Conservation (phyloP, 2,888 invertebrate genomes). For the Erynnis tages region DNA sequence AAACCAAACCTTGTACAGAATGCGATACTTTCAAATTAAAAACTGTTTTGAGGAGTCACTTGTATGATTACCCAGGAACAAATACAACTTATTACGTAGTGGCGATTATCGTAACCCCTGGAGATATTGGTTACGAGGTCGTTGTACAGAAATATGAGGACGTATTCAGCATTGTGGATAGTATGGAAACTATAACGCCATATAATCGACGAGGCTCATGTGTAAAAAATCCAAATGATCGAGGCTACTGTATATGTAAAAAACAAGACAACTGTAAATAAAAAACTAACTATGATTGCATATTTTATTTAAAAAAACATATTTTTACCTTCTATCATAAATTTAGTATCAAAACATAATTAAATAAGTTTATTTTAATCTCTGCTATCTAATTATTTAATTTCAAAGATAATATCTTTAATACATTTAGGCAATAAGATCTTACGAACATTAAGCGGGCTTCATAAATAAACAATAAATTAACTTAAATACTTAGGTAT, state of each 20-base stretch:
- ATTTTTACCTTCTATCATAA: no score
- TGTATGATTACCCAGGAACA: conserved; percentile 51
- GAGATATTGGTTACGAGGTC: conserved; percentile 84
- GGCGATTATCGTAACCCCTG: conserved; percentile 83
- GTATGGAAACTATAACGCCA: conserved; percentile 66
- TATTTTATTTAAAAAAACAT: conserved; percentile 2
- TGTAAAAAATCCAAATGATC: conserved; percentile 41
- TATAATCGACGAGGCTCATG: conserved; percentile 52
- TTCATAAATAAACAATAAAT: no score
- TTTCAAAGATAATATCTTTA: no score
- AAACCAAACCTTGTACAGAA: conserved; percentile 50
- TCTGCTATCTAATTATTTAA: no score
- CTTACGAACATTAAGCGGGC: no score
- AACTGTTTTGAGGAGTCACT: conserved; percentile 64
- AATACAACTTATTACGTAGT: conserved; percentile 78
- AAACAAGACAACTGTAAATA: conserved; percentile 34
- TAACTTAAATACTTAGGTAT: no score
- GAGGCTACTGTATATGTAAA: conserved; percentile 52
- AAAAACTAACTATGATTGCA: conserved; percentile 27
- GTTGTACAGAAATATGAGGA: conserved; percentile 74
- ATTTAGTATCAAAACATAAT: no score
- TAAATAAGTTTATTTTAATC: no score
- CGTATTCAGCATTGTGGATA: conserved; percentile 69
- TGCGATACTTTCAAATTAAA: conserved; percentile 78
- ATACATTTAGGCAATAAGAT: no score